These are phyloP conservation scores for Ridgeia piscesae DNA, from an alignment of 1,140 invertebrate species.

Conservation along the genomic window DNA sequence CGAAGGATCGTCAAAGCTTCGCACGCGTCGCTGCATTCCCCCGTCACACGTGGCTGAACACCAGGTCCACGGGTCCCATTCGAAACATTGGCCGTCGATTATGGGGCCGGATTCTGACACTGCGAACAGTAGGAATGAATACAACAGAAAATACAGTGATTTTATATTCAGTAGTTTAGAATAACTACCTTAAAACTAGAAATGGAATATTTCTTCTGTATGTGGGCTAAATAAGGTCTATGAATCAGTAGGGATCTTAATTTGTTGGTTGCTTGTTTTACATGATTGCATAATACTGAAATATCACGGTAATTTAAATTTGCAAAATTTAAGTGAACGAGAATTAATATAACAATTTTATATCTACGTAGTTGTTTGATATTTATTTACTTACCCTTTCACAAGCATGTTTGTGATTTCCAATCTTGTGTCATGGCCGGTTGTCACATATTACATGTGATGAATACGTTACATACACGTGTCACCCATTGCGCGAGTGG, in stretches of 20 bases:
- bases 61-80: not conserved
- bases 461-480: constrained; percentile 32
- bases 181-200: too few species aligned
- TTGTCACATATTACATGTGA: constrained; percentile 27
- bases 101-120: not conserved
- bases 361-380: too few species aligned
- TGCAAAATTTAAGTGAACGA: too few species aligned
- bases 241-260: too few species aligned
- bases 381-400: not conserved
- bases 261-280: too few species aligned
- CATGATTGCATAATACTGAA: too few species aligned
- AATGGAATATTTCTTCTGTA: too few species aligned
- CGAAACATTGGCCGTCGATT: constrained; percentile 10
- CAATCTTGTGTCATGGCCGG: constrained; percentile 2
- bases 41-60: constrained; percentile 15
- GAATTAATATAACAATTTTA: too few species aligned
- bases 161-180: too few species aligned
- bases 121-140: not conserved
- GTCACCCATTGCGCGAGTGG: constrained; percentile 32
- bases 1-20: constrained; percentile 14
- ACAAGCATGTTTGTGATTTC: not conserved
- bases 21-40: not conserved
- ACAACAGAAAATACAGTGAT: too few species aligned
- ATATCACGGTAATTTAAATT: too few species aligned
- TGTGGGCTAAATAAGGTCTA: too few species aligned